phyloP scores from a whole-genome alignment of 2,888 invertebrate species.

The Leucoma salicis region DNA sequence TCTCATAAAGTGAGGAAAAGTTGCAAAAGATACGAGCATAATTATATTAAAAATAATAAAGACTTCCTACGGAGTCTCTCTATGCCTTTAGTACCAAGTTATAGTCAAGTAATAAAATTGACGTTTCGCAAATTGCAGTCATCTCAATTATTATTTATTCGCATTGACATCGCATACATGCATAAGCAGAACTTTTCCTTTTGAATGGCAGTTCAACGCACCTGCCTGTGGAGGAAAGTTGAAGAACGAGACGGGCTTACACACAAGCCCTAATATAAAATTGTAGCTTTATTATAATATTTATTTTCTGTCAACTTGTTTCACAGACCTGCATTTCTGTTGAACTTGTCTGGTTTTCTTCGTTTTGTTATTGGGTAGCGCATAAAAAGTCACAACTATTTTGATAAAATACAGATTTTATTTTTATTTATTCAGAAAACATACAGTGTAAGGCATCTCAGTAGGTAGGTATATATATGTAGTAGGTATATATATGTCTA shows the following conservation, averaged over 20 bases:
- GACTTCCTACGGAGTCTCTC: no score
- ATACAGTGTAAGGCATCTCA: no score
- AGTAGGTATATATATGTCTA: no score
- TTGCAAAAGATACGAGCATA: background rate
- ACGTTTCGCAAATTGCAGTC: background rate
- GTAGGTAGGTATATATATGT: no score
- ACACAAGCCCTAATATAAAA: slow-evolving; percentile 28
- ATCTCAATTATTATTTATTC: slow-evolving; percentile 3
- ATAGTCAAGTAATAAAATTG: no score
- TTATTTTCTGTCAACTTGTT: slow-evolving; percentile 15
- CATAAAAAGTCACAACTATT: no score
- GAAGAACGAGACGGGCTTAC: slow-evolving; percentile 50
- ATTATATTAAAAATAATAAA: slow-evolving; percentile 4
- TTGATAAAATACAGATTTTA: no score
- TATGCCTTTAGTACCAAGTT: no score
- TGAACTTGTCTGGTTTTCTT: background rate
- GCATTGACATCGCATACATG: slow-evolving; percentile 30
- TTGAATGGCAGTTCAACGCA: slow-evolving; percentile 53
- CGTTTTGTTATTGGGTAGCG: no score
- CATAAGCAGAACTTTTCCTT: slow-evolving; percentile 54
- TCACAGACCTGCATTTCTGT: slow-evolving; percentile 6
- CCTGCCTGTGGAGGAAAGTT: slow-evolving; percentile 59
- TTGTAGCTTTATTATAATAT: slow-evolving; percentile 23
- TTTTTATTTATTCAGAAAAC: no score
- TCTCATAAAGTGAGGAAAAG: slow-evolving; percentile 3